These are phyloP conservation scores for Hemaris fuciformis DNA, from an alignment of 2,888 invertebrate species.

Conservation along the genomic window DNA sequence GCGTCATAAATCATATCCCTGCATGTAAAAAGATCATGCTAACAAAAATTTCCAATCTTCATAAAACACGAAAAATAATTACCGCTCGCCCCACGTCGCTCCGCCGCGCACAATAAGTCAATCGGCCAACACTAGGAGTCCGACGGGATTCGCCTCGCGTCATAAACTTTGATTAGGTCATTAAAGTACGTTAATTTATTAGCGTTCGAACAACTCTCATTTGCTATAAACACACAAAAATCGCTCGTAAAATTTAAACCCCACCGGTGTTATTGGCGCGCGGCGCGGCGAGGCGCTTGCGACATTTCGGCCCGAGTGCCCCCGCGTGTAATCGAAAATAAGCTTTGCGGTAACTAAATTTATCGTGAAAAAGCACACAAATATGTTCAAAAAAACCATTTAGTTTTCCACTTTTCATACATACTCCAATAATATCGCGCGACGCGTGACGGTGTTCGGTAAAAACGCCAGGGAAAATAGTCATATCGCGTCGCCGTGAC, in stretches of 20 bases:
- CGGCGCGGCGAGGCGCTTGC: slow-evolving; percentile 40
- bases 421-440: background rate
- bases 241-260: slow-evolving; percentile 50
- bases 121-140: slow-evolving; percentile 80
- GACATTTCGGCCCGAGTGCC: slow-evolving; percentile 49
- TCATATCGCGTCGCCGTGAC: background rate
- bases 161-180: slow-evolving; percentile 82
- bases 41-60: slow-evolving; percentile 79
- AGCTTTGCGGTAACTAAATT: slow-evolving; percentile 63
- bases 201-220: slow-evolving; percentile 70
- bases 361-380: slow-evolving; percentile 28
- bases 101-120: slow-evolving; percentile 74
- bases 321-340: slow-evolving; percentile 69
- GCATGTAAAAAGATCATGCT: slow-evolving; percentile 66
- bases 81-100: slow-evolving; percentile 25
- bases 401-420: slow-evolving; percentile 4
- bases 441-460: slow-evolving; percentile 4
- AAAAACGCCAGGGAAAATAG: slow-evolving; percentile 2
- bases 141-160: slow-evolving; percentile 75
- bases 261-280: slow-evolving; percentile 45
- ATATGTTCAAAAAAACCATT: slow-evolving; percentile 7
- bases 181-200: slow-evolving; percentile 81
- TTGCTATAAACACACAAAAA: slow-evolving; percentile 63
- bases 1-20: slow-evolving; percentile 63
- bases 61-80: slow-evolving; percentile 79